Conservation (phyloP, 2,888 invertebrate genomes). For the Halictus quadricinctus region DNA sequence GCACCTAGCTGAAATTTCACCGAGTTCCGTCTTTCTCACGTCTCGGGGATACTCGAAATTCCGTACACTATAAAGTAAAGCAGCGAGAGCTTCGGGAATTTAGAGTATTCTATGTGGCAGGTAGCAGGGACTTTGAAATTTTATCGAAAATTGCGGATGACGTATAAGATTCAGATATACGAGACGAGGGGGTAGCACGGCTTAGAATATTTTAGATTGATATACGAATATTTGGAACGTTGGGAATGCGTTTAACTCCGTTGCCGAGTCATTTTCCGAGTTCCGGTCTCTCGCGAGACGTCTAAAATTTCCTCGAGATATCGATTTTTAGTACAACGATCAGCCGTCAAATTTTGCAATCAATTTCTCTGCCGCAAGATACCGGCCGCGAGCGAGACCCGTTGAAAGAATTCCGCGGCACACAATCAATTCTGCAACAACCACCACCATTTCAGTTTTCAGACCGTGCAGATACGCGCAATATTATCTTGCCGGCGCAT, state of each 20-base stretch:
- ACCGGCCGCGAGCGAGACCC: conserved; percentile 49
- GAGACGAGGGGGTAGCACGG: background rate
- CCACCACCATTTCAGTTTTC: conserved; percentile 61
- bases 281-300: background rate
- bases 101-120: conserved; percentile 1
- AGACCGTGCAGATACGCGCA: conserved; percentile 60
- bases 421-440: conserved; percentile 67
- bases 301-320: background rate
- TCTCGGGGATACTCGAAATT: conserved; percentile 5
- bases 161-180: background rate
- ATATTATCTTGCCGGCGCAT: conserved; percentile 62
- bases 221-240: background rate
- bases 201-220: background rate
- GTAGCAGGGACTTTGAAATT: conserved; percentile 2
- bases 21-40: conserved; percentile 3
- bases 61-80: conserved; percentile 14
- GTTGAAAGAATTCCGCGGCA: conserved; percentile 69
- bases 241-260: background rate
- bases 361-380: background rate
- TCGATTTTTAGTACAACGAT: background rate
- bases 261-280: background rate
- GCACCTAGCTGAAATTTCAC: background rate
- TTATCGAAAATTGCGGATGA: background rate
- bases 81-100: conserved; percentile 10
- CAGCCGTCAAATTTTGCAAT: background rate